These are phyloP conservation scores for Theodoxus fluviatilis DNA, from an alignment of 2,888 invertebrate genomes.

Conservation along the genomic window DNA sequence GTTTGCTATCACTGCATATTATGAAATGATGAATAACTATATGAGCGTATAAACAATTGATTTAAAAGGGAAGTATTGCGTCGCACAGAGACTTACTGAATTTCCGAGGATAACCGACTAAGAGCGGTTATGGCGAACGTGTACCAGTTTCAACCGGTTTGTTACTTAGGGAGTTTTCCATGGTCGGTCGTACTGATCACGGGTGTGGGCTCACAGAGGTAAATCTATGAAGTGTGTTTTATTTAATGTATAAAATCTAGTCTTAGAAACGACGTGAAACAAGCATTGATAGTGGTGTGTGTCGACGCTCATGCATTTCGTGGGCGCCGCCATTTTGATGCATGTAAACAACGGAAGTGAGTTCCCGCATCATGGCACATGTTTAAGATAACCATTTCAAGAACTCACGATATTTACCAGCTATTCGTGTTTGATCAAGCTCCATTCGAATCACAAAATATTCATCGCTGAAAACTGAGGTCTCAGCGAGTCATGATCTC, in stretches of 20 bases:
- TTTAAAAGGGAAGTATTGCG: no score
- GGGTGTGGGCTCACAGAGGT: conserved; percentile 28
- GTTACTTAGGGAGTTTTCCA: conserved; percentile 49
- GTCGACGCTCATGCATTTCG: conserved; percentile 3
- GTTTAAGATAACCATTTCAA: no score
- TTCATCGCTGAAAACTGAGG: background rate
- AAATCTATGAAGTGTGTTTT: conserved; percentile 15
- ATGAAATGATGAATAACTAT: no score
- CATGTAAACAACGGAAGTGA: conserved; percentile 51
- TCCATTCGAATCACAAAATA: conserved; percentile 7
- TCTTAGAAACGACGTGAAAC: no score
- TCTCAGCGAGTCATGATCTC: background rate
- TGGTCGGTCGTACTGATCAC: conserved; percentile 29
- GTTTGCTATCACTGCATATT: no score
- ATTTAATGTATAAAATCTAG: no score
- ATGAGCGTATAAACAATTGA: no score
- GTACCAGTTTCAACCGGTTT: conserved; percentile 65
- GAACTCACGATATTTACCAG: no score
- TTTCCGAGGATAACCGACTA: conserved; percentile 50
- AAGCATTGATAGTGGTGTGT: background rate
- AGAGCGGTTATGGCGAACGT: conserved; percentile 53
- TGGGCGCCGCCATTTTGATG: conserved; percentile 59
- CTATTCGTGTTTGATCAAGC: background rate
- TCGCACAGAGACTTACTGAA: no score
- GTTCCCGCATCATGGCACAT: conserved; percentile 33